Base-by-base conservation (phyloP, 2,113 vertebrate species). In the Lampris megalopsis region DNA sequence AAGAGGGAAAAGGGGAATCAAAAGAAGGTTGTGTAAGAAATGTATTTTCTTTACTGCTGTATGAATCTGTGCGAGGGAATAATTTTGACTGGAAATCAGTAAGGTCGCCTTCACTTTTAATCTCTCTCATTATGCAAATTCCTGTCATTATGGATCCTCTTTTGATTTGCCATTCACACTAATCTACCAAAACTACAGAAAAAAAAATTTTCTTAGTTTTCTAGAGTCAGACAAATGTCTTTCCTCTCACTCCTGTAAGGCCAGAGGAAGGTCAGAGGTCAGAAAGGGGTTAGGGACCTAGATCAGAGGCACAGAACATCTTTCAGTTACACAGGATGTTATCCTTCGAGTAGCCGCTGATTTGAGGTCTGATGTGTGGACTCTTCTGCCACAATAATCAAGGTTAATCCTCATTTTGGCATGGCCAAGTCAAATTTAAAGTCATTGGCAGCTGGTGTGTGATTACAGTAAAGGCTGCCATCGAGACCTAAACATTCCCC, bases 191-290 rank as follows among this genome's bases (percentile, higher is more conserved):
- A 80, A 70, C 1, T 1, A 64, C 63, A 68, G 75, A 83, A 87
- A 87, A 24, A 76, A 43, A 60, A 78, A 63, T 63, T n/a, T 49
- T 65, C 60, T 64, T 77, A 70, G 68, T 81, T 79, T 45, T 59
- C 54, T 48, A 64, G 63, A 43, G 63, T 75, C 43, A 81, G 68
- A 80, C 68, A 68, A 58, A 86, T 73, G 70, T 57, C 72, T 81
- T 77, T 58, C 65, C 49, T 57, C 9, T 35, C 1, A 43, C 61
- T 81, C 60, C 59, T 56, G 66, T 49, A 63, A 80, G 68, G 68
- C 77, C 36, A 0, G 4, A 71, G 87, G 71, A 91, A 89, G 85
- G 53, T 61, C 13, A 87, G 71, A 86, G 84, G 81, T 89, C 77
- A 84, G 24, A 61, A 13, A 71, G 68, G 41, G 52, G 79, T 83